A percentile compares a stretch with the other conserved stretches of the same genome.
phyloP scores from a whole-genome alignment of 2,113 vertebrate species.

The Xyrauchen texanus region DNA sequence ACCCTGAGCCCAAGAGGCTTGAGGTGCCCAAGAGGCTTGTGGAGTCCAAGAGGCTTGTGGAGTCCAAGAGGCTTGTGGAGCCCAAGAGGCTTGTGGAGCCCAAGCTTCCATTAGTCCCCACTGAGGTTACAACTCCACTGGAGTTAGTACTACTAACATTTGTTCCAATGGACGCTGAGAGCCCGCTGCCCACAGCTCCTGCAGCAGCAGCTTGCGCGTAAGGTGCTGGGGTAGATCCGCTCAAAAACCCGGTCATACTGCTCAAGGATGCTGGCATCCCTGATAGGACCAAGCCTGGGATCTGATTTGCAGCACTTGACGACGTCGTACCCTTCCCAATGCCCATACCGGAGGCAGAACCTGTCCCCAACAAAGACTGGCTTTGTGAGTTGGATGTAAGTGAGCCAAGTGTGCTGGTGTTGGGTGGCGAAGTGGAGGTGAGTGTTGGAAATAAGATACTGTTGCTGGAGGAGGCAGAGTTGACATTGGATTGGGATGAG shows the following conservation, averaged over 20 bases:
- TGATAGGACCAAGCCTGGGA: constrained; percentile 67
- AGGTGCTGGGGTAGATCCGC: constrained; percentile 76
- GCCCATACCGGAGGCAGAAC: constrained; percentile 63
- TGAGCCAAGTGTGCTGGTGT: constrained; percentile 54
- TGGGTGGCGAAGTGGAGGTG: constrained; percentile 62
- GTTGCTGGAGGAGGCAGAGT: constrained; percentile 41
- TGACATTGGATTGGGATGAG: constrained; percentile 43
- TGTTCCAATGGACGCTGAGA: constrained; percentile 54
- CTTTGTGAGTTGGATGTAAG: constrained; percentile 55
- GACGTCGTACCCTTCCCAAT: constrained; percentile 52
- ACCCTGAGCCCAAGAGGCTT: constrained; percentile 57
- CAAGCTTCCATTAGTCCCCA: constrained; percentile 61
- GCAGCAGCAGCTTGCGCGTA: constrained; percentile 83
- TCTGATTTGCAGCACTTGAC: constrained; percentile 55
- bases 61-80: constrained; percentile 56
- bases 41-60: constrained; percentile 43
- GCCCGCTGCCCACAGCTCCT: constrained; percentile 49
- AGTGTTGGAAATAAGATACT: constrained; percentile 55
- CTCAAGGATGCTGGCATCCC: constrained; percentile 73
- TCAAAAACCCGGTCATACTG: constrained; percentile 63
- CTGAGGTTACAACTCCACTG: constrained; percentile 44
- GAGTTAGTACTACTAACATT: constrained; percentile 48
- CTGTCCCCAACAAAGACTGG: constrained; percentile 44
- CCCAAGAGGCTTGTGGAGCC: constrained; percentile 61
- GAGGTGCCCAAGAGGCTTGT: constrained; percentile 60